Base-by-base conservation (phyloP, 2,797 vertebrate genomes). In the Aldrovandia affinis region DNA sequence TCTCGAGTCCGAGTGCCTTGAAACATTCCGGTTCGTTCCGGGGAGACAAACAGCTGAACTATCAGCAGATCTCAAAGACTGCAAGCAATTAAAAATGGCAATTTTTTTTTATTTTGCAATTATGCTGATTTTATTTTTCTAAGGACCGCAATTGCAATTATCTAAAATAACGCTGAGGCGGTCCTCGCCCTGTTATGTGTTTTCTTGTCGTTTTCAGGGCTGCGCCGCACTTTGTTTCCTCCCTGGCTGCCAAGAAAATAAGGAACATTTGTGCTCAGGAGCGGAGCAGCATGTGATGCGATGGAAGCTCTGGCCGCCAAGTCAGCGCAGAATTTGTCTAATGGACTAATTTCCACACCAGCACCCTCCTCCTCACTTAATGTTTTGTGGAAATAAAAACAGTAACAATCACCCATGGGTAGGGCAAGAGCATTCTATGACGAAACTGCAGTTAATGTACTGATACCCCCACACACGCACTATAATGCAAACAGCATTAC, bases 361-460 rank as follows among this genome's bases (percentile, higher is more conserved):
- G 86, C 85, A 75, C 83, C 86, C 85, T 84, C 86, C 85, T 84
- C 55, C 82, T 82, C 84, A 28, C 87, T 85, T 77, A 81, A 88
- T 85, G 86, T 80, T 89, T 90, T 87, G 88, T 89, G 87, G 86
- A 88, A 91, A 90, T 80, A 70, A 91, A 92, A 90, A 91, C 87
- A 88, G 84, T 63, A 83, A 82, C 82, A 84, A 83, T 85, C 83
- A 77, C 81, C 73, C 79, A 81, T n/a, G 83, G 52, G 83, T 84
- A 81, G 86, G 83, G 84, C 83, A 80, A 88, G 65, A 87, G 59
- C 65, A 73, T 42, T 33, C 18, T 79, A 28, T 80, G 75, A 81
- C 82, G 82, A 83, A 80, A 83, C 81, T 80, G 78, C 83, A 42
- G 78, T 88, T 88, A 65, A 89, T 90, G 87, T 86, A 86, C 86